Percentiles rank a stretch among this genome's conserved stretches.
Evolutionary conservation across 2,888 invertebrate species (phyloP).

Genomic region (Euzetes globulus): DNA sequence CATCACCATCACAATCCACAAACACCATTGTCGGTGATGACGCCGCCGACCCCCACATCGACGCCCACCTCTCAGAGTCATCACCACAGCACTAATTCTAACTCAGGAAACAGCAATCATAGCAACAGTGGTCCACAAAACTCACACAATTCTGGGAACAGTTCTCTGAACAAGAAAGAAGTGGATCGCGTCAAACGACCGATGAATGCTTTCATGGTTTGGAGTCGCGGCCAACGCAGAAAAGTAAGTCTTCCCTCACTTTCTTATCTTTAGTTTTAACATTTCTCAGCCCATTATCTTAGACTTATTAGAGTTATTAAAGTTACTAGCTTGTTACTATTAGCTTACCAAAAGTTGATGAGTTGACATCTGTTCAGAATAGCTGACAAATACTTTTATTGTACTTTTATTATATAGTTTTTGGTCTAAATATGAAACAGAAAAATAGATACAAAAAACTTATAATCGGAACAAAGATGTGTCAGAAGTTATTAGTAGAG

Average conservation of each 20-base stretch:
- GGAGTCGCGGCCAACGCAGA: slow-evolving; percentile 7
- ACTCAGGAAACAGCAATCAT: slow-evolving; percentile 14
- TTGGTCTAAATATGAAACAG: too few relatives aligned
- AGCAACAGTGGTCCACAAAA: slow-evolving; percentile 24
- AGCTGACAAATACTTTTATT: background rate
- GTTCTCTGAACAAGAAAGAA: slow-evolving; percentile 39
- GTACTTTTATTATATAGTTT: too few relatives aligned
- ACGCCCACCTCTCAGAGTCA: slow-evolving; percentile 29
- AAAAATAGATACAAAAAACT: too few relatives aligned
- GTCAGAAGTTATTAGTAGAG: too few relatives aligned
- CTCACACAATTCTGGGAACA: slow-evolving; percentile 26
- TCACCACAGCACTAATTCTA: slow-evolving; percentile 29
- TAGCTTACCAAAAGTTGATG: too few relatives aligned
- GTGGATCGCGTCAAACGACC: slow-evolving; percentile 82
- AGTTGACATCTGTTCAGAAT: too few relatives aligned
- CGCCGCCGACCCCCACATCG: slow-evolving; percentile 37
- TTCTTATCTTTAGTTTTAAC: background rate
- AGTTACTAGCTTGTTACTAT: too few relatives aligned
- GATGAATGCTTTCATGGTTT: slow-evolving; percentile 96
- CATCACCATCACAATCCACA: slow-evolving; percentile 42
- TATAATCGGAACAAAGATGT: too few relatives aligned
- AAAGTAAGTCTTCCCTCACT: background rate
- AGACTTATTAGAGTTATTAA: too few relatives aligned
- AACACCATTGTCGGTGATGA: slow-evolving; percentile 34
- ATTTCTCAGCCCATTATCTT: too few relatives aligned